These are phyloP conservation scores for Bombus polaris DNA, from an alignment of 1,140 invertebrate species.

Conservation along the genomic window DNA sequence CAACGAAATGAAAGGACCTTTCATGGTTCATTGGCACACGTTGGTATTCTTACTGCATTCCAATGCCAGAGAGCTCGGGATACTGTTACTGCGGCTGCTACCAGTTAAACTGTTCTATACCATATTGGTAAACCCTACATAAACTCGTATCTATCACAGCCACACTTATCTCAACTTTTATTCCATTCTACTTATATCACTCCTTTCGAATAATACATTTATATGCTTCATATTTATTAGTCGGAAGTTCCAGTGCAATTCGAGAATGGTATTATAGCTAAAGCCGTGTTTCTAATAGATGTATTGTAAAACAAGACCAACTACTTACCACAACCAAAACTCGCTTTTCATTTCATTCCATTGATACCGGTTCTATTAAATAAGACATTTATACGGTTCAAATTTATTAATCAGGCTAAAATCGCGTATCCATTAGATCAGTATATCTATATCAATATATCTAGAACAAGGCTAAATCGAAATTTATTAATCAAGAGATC, in stretches of 20 bases:
- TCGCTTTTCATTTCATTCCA: background rate
- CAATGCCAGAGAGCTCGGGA: constrained; percentile 19
- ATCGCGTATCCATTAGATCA: background rate
- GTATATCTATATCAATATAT: background rate
- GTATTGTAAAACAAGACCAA: too few species aligned
- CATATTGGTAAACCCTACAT: constrained; percentile 12
- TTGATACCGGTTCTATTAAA: background rate
- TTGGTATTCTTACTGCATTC: constrained; percentile 52
- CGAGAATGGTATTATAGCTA: too few species aligned
- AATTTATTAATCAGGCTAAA: background rate
- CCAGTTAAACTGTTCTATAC: constrained; percentile 42
- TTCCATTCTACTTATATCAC: background rate
- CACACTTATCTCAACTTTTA: background rate
- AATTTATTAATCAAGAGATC: background rate
- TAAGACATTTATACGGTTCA: background rate
- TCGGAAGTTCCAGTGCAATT: too few species aligned
- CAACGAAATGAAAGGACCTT: constrained; percentile 58
- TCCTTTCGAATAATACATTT: background rate
- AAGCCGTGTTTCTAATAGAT: too few species aligned
- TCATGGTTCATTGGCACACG: constrained; percentile 61
- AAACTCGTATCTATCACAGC: constrained; percentile 21
- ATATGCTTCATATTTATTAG: background rate
- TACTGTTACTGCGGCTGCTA: constrained; percentile 23
- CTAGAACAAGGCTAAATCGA: background rate
- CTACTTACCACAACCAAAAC: too few species aligned